A percentile compares a stretch with the other conserved stretches of the same genome.
These are phyloP conservation scores for Chaenodraco wilsoni DNA, from an alignment of 2,797 vertebrate genomes.

Conservation along the genomic window DNA sequence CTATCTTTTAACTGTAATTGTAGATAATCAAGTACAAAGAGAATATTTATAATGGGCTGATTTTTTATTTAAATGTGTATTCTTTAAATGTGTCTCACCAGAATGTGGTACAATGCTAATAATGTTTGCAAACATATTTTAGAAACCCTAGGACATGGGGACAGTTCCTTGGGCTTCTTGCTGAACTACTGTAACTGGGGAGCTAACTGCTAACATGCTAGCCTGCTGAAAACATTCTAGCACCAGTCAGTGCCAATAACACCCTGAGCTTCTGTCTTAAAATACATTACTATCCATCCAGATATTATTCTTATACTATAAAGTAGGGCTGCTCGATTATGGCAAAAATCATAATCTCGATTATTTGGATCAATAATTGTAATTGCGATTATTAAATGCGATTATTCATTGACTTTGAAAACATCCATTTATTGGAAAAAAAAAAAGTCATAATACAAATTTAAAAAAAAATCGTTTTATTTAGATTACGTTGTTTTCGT, in stretches of 20 bases:
- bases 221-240: not conserved
- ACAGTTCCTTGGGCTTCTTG: not conserved
- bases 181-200: not conserved
- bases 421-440: too few species aligned
- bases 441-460: too few species aligned
- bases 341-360: too few species aligned
- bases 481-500: too few species aligned
- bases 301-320: not conserved
- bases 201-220: not conserved
- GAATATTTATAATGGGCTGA: not conserved
- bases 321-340: not conserved
- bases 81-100: not conserved
- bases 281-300: not conserved
- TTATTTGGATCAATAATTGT: too few species aligned
- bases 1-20: not conserved
- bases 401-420: too few species aligned
- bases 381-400: too few species aligned
- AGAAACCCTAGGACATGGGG: not conserved
- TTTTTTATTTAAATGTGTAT: not conserved
- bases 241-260: not conserved
- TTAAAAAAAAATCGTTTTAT: too few species aligned
- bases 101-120: not conserved
- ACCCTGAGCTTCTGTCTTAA: not conserved
- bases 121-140: not conserved
- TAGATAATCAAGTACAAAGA: not conserved